Evolutionary conservation across 2,797 vertebrate species (phyloP).

Genomic region (Monodelphis domestica): DNA sequence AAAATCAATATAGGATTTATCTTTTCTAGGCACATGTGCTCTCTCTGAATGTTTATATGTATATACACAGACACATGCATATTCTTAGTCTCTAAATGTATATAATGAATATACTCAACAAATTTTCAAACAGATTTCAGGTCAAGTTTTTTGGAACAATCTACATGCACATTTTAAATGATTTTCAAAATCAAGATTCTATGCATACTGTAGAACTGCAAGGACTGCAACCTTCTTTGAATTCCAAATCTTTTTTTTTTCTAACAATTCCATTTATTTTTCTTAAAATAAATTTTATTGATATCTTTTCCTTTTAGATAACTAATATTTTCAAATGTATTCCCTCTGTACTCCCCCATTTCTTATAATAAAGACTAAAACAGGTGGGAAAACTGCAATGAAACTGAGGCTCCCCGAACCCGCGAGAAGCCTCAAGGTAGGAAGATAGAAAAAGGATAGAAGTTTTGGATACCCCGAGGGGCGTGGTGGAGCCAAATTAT

Average conservation of each 20-base stretch:
- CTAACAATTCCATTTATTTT: neutral
- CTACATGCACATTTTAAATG: conserved; percentile 41
- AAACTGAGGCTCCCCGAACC: no score
- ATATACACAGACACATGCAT: conserved; percentile 41
- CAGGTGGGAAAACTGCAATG: neutral
- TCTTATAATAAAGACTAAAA: neutral
- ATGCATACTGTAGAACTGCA: conserved; percentile 35
- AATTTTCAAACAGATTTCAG: conserved; percentile 57
- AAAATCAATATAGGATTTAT: conserved; percentile 20
- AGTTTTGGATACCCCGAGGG: no score
- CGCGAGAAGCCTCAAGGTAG: no score
- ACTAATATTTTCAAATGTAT: neutral
- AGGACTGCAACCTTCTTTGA: neutral
- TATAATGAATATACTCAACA: conserved; percentile 42
- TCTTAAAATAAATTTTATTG: neutral
- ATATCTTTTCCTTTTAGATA: neutral
- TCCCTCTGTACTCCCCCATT: neutral
- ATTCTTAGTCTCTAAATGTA: conserved; percentile 57
- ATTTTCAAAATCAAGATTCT: conserved; percentile 52
- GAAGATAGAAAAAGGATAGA: no score
- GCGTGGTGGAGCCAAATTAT: no score
- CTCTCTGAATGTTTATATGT: conserved; percentile 48
- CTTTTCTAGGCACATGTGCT: conserved; percentile 25
- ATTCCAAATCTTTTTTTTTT: neutral
- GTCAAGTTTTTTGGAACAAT: conserved; percentile 29